Evolutionary conservation across 2,888 invertebrate species (phyloP), one percentile per base, ranked within the genome.

Genomic region (Synanthedon formicaeformis): DNA sequence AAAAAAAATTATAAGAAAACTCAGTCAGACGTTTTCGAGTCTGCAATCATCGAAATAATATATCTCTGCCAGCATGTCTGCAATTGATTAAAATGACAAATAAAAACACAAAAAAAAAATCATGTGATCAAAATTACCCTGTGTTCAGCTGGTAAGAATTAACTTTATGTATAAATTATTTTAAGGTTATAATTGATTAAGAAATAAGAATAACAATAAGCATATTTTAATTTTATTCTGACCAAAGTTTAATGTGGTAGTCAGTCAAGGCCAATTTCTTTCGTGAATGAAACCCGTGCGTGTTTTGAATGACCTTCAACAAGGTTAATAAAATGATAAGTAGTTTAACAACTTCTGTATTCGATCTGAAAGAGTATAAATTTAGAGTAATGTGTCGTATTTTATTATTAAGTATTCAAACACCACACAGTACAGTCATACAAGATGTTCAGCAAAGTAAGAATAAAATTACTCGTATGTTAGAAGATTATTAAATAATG

Each of bases 391-490:
- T 12, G 23, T 34, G 51, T 45, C 16, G 53, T 4, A 18, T 48
- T 14, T 12, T 53, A 58, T 55, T 57, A 59, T 55, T 59, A 18
- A 53, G 50, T 53, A 23, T 52, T 50, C 41, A 53, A 51, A 41
- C 50, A 40, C 23, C 13, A 48, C 41, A 50, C 23, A 51, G 41
- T 18, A 18, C 18, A 52, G 16, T 56, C 51, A 53, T 49, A n/a
- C 52, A 61, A 57, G 50, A 67, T 67, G 66, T 60, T 62, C 58
- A 56, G 62, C 50, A 66, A 66, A 58, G 66, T 66, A 60, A 62
- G 60, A 53, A n/a, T n/a, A 41, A 41, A 41, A 41, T 12, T 41
- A 11, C 11, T 41, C 5, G n/a, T 41, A 41, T 18, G 18, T 3
- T 18, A 18, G 18, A 18, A 18, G 18, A 18, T 18, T 18, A 18